Base-by-base conservation (phyloP, 1,140 invertebrate genomes). In the Plodia interpunctella region DNA sequence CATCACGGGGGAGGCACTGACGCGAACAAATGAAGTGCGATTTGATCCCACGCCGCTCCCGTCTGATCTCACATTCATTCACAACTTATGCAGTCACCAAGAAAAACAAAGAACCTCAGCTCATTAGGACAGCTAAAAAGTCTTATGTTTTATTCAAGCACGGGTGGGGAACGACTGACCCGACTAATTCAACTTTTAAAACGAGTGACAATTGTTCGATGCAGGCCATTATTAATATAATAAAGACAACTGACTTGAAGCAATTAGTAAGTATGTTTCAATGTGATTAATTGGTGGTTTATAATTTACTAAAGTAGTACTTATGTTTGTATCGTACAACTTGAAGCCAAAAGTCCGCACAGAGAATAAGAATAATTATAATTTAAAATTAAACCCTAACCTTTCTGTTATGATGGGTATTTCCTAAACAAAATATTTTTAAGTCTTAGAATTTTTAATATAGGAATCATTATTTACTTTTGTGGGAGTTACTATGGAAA, bases 11-110 rank as follows among this genome's bases (percentile, higher is more conserved):
- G 63, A 58, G 57, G 54, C 65, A 13, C 63, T 85, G 85, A 87
- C 83, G 73, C 72, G 74, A 82, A 88, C 82, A 88, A 88, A 88
- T 88, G 80, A 82, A 88, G 77, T 87, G 82, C 80, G 78, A 88
- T 88, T 81, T 87, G 80, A 84, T 87, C 76, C 75, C 63, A 68
- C 74, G 65, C 68, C 21, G 21, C 21, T 25, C 21, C 61, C 70
- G 66, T 57, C 74, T 78, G 71, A 82, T 80, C 78, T 78, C 72
- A 78, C 75, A 80, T 83, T 82, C 74, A 84, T 83, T 77, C 80
- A 78, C 79, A 81, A 84, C 78, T 88, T 86, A 85, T 88, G 74
- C 83, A 86, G 78, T 82, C 80, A 72, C 71, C 63, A 78, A 78
- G 73, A 84, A 83, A 86, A 80, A 87, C 81, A 86, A 82, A 77